Percentiles rank a stretch among this genome's conserved stretches.
Conservation (phyloP, 2,888 invertebrate species). For the Opisthograptis luteolata region DNA sequence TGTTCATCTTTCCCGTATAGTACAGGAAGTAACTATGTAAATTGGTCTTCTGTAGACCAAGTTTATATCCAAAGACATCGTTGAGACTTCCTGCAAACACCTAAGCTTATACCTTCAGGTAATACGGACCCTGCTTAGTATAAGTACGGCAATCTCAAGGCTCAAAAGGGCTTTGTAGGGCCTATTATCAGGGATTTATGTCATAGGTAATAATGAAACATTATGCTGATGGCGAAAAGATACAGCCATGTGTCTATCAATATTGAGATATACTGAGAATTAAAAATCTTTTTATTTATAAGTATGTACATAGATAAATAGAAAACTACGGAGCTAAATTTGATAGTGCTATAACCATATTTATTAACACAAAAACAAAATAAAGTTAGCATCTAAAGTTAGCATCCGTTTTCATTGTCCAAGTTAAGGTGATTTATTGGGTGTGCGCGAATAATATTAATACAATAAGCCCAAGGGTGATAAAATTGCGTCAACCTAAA, state of each 20-base stretch:
- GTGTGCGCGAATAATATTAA: too few species aligned
- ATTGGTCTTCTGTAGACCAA: conserved; percentile 12
- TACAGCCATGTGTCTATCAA: background rate
- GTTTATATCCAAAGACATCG: conserved; percentile 23
- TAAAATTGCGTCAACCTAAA: conserved; percentile 40
- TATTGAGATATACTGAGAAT: too few species aligned
- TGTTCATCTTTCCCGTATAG: conserved; percentile 22
- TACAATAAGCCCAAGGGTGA: conserved; percentile 32
- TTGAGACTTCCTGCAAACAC: conserved; percentile 31
- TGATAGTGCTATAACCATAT: too few species aligned
- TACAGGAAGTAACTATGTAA: conserved; percentile 25
- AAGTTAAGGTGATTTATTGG: conserved; percentile 30
- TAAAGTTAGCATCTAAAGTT: too few species aligned
- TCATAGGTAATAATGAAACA: conserved; percentile 10
- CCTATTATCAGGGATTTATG: too few species aligned
- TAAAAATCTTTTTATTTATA: too few species aligned
- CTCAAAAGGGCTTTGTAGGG: conserved; percentile 11
- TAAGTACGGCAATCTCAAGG: conserved; percentile 16
- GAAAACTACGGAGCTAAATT: too few species aligned
- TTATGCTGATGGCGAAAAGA: background rate
- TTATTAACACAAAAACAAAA: too few species aligned
- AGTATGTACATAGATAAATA: too few species aligned
- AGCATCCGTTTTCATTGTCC: too few species aligned
- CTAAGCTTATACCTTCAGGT: conserved; percentile 25
- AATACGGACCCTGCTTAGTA: conserved; percentile 19